phyloP scores from a whole-genome alignment of 2,113 vertebrate genomes.

The Rhinogobius similis region DNA sequence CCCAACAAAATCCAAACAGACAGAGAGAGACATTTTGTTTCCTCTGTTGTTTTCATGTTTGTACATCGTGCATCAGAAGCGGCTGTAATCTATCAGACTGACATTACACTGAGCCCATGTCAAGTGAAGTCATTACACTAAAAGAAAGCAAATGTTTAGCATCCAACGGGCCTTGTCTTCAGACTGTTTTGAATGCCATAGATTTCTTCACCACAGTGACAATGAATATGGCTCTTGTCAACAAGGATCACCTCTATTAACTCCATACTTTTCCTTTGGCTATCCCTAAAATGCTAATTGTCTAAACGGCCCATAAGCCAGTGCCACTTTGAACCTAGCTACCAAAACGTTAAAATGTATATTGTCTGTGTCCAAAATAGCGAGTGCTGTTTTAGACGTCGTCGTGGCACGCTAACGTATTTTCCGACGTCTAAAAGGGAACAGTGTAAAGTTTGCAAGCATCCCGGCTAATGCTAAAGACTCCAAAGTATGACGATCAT shows the following conservation, averaged over 20 bases:
- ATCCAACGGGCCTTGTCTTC: constrained; percentile 43
- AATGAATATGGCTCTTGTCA: constrained; percentile 39
- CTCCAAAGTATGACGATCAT: constrained; percentile 23
- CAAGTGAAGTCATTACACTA: constrained; percentile 5
- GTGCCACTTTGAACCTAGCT: constrained; percentile 30
- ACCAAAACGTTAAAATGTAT: constrained; percentile 24
- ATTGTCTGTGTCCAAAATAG: constrained; percentile 36
- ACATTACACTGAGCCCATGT: no score
- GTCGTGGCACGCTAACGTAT: constrained; percentile 17
- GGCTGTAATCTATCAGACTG: no score
- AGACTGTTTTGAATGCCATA: constrained; percentile 44
- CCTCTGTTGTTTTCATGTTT: no score
- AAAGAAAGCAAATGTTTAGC: constrained; percentile 24
- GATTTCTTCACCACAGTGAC: constrained; percentile 42
- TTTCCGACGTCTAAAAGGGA: constrained; percentile 37
- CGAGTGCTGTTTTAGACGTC: constrained; percentile 38
- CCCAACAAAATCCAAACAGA: no score
- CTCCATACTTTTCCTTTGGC: constrained; percentile 36
- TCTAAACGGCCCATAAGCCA: constrained; percentile 36
- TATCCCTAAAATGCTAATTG: constrained; percentile 24
- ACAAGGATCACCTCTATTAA: constrained; percentile 51
- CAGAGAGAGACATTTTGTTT: no score
- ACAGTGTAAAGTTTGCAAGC: constrained; percentile 20
- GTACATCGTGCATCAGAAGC: no score
- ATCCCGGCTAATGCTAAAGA: constrained; percentile 41